Conservation (phyloP, 2,797 vertebrate genomes). For the Parotocinclus haroldoi region DNA sequence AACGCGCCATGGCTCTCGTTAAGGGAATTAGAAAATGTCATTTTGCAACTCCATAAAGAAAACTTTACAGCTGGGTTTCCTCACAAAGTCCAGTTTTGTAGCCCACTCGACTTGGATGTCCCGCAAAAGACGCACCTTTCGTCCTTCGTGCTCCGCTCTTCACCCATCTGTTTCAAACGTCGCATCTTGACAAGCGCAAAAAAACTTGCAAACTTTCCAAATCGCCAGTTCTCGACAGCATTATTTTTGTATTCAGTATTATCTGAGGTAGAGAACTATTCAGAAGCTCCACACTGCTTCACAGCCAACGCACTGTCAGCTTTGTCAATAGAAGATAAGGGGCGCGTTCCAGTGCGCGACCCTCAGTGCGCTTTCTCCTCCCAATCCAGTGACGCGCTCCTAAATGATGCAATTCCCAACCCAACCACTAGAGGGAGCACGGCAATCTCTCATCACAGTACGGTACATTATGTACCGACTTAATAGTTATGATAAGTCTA, state of each 20-base stretch:
- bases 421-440: background rate
- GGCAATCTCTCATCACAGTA: background rate
- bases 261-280: background rate
- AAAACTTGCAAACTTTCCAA: slow-evolving; percentile 6
- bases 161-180: background rate
- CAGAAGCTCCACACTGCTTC: background rate
- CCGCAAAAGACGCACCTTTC: background rate
- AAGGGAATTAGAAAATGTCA: slow-evolving; percentile 80
- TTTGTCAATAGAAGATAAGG: background rate
- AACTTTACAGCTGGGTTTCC: slow-evolving; percentile 48
- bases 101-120: background rate
- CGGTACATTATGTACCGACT: background rate
- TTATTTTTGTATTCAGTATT: background rate
- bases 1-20: slow-evolving; percentile 81
- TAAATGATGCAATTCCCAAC: background rate
- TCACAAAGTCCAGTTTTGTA: background rate
- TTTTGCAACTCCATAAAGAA: slow-evolving; percentile 78
- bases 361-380: background rate
- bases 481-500: too few species aligned
- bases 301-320: background rate
- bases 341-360: slow-evolving; percentile 1
- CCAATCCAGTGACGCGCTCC: background rate
- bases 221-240: background rate
- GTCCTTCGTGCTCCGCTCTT: background rate
- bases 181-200: slow-evolving; percentile 4